Evolutionary conservation across 2,113 vertebrate genomes (phyloP).

Genomic region (Hirundichthys speculiger): DNA sequence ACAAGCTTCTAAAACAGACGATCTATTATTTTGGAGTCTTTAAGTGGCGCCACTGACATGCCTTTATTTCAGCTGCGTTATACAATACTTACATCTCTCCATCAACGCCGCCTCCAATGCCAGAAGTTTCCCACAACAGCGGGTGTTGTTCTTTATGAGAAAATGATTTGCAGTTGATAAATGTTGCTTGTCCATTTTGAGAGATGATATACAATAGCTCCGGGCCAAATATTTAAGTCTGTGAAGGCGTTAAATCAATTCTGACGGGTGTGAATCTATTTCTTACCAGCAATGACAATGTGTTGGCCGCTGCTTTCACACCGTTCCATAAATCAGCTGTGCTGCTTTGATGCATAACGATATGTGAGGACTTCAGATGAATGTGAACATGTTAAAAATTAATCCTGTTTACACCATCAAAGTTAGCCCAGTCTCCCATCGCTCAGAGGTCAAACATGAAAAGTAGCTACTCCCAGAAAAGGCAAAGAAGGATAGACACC

Average conservation of each 20-base stretch:
- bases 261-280: constrained; percentile 28
- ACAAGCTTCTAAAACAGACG: too few species aligned
- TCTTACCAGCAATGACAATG: neutral
- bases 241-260: constrained; percentile 1
- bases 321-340: neutral
- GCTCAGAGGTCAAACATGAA: too few species aligned
- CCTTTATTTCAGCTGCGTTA: too few species aligned
- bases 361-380: neutral
- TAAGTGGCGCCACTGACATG: too few species aligned
- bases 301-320: constrained; percentile 4
- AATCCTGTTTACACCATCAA: too few species aligned
- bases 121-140: neutral
- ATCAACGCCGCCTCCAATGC: too few species aligned
- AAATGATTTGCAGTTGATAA: neutral
- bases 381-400: neutral
- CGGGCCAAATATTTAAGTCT: neutral
- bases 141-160: neutral
- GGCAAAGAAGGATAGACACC: constrained; percentile 7
- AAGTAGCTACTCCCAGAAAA: neutral
- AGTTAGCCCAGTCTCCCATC: too few species aligned
- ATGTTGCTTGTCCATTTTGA: constrained; percentile 11
- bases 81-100: too few species aligned
- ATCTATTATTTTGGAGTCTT: too few species aligned
- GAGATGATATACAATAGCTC: neutral
- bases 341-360: neutral